Evolutionary conservation across 2,888 invertebrate species (phyloP), one percentile per base, ranked within the genome.

Genomic region (Anodontia alba): DNA sequence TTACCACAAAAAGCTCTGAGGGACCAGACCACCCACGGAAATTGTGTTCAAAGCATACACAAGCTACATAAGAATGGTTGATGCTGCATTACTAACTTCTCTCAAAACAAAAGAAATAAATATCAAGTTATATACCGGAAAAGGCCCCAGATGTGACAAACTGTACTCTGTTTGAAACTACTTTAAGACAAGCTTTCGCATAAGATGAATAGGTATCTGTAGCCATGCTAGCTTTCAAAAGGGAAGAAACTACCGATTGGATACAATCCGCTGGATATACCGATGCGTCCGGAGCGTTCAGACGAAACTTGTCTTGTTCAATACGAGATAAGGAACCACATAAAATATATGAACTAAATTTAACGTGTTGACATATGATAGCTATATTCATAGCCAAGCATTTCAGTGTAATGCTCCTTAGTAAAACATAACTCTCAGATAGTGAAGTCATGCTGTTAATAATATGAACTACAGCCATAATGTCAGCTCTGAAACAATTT

Each of bases 401-500:
- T 36, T 74, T 70, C 15, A 72, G 26, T 26, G 76, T 80, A 15
- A 80, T 46, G 68, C 66, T 75, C 29, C 80, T n/a, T n/a, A 80
- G 42, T 23, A 80, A 23, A 72, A 42, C 75, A 80, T 76, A 20
- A 75, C 66, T 38, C 12, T 72, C 57, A n/a, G 78, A 78, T 33
- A 76, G 78, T 23, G 81, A 81, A 20, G 73, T 73, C 77, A 77
- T 81, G 67, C 62, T 69, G 23, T 77, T 77, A 26, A 81, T 46
- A 31, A 81, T 77, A n/a, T 76, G 74, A 31, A 43, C 51, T 1
- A 81, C 71, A 17, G 81, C 31, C 49, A 78, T 71, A 31, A 75
- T 81, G 69, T 78, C 78, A 7, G 66, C 72, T 23, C 76, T 75
- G 36, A 81, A 81, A 8, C 38, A 43, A 15, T 77, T 71, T 57